Percentiles rank a stretch among this genome's conserved stretches.
Evolutionary conservation across 2,113 vertebrate species (phyloP).

Genomic region (Megaceryle maxima): DNA sequence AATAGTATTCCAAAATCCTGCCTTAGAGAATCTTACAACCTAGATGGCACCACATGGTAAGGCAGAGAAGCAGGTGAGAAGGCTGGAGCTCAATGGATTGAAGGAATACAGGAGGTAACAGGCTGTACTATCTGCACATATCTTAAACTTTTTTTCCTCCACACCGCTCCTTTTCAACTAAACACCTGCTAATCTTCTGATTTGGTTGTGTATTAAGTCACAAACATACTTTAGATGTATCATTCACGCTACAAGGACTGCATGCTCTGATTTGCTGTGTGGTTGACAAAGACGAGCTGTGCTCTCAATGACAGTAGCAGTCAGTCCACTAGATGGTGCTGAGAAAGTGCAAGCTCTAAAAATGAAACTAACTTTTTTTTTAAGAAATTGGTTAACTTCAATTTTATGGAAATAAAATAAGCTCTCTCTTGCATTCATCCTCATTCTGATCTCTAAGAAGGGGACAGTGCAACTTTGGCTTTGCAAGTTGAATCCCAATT

Average conservation of each 20-base stretch:
- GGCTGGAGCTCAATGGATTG: not conserved
- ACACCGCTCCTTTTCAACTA: not conserved
- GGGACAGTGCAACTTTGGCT: not conserved
- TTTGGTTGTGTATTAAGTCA: not conserved
- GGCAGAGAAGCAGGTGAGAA: not conserved
- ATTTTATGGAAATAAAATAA: not conserved
- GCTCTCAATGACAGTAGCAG: not conserved
- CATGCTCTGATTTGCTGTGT: not conserved
- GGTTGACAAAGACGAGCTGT: not conserved
- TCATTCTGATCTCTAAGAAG: not conserved
- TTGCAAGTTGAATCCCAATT: not conserved
- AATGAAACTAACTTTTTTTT: not conserved
- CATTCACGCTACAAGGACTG: not conserved
- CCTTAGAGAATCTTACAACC: not conserved
- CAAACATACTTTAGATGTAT: not conserved
- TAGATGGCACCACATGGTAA: not conserved
- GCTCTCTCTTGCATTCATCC: not conserved
- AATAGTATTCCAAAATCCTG: not conserved
- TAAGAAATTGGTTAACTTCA: not conserved
- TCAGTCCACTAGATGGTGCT: slow-evolving; percentile 78
- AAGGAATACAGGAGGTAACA: not conserved
- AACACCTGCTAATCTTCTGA: not conserved
- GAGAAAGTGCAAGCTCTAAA: slow-evolving; percentile 29
- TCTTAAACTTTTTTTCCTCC: not conserved
- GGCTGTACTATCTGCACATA: rapidly evolving